These are phyloP conservation scores for Ectemnius lituratus DNA, from an alignment of 2,888 invertebrate species.

Conservation along the genomic window DNA sequence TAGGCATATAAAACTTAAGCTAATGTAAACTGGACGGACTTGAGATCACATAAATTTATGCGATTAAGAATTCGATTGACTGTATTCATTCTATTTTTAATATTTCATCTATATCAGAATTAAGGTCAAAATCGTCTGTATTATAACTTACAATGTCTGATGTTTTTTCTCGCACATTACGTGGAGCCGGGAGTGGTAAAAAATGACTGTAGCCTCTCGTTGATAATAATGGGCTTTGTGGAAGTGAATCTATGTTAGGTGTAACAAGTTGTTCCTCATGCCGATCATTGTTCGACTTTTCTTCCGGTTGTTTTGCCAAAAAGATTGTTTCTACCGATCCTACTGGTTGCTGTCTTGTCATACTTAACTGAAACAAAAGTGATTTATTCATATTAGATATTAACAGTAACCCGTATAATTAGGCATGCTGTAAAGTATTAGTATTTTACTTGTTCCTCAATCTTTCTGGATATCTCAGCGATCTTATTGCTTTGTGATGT, in stretches of 20 bases:
- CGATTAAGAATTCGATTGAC: neutral
- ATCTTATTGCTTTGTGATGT: constrained; percentile 80
- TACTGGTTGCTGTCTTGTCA: constrained; percentile 68
- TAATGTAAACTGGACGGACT: neutral
- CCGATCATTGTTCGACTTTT: constrained; percentile 32
- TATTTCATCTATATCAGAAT: constrained; percentile 71
- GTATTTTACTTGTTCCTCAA: constrained; percentile 79
- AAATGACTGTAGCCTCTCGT: constrained; percentile 23
- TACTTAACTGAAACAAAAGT: constrained; percentile 60
- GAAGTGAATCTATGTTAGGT: constrained; percentile 41
- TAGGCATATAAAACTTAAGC: neutral
- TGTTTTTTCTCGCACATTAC: constrained; percentile 49
- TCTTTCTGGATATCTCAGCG: constrained; percentile 80
- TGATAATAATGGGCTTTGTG: constrained; percentile 41
- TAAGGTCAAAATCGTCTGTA: constrained; percentile 65
- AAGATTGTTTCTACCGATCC: constrained; percentile 74
- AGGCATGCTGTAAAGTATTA: neutral
- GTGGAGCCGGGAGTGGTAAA: constrained; percentile 64
- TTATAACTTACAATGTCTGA: constrained; percentile 28
- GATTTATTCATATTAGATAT: no score
- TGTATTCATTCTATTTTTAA: constrained; percentile 60
- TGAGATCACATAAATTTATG: neutral
- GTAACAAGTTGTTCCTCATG: constrained; percentile 31
- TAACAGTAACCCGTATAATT: no score
- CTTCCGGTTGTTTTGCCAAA: constrained; percentile 47